phyloP scores from a whole-genome alignment of 1,140 invertebrate genomes.

The Saccostrea glomerata region DNA sequence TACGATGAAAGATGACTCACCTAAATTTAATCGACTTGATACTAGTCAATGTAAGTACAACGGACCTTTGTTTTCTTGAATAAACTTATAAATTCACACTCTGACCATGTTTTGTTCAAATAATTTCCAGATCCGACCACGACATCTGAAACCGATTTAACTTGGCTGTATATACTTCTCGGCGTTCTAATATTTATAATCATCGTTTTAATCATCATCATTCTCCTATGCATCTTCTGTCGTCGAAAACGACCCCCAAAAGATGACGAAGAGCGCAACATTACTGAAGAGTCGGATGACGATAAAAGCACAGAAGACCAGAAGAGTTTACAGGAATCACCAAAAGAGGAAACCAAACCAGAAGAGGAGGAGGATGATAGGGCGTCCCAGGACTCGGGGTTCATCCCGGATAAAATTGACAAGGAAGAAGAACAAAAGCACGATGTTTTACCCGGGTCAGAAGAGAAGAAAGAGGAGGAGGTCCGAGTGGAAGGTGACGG shows the following conservation, averaged over 20 bases:
- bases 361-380: constrained; percentile 39
- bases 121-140: constrained; percentile 1
- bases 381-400: not conserved
- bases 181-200: not conserved
- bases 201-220: constrained; percentile 29
- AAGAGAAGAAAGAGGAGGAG: constrained; percentile 40
- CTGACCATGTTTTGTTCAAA: not conserved
- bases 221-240: constrained; percentile 13
- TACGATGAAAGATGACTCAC: too few relatives aligned
- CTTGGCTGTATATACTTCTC: constrained; percentile 39
- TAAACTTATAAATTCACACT: not conserved
- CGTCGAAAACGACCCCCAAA: not conserved
- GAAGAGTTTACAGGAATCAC: constrained; percentile 26
- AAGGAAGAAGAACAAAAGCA: constrained; percentile 46
- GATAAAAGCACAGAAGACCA: constrained; percentile 24
- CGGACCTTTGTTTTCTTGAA: not conserved
- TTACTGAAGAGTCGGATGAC: not conserved
- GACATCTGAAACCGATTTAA: constrained; percentile 32
- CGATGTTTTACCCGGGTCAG: not conserved
- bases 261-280: constrained; percentile 25
- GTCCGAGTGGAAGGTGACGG: constrained; percentile 22
- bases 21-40: too few relatives aligned
- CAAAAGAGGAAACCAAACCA: not conserved
- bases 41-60: not conserved
- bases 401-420: constrained; percentile 45